Base-by-base conservation (phyloP, 2,888 invertebrate species). In the Cantharis nigra region DNA sequence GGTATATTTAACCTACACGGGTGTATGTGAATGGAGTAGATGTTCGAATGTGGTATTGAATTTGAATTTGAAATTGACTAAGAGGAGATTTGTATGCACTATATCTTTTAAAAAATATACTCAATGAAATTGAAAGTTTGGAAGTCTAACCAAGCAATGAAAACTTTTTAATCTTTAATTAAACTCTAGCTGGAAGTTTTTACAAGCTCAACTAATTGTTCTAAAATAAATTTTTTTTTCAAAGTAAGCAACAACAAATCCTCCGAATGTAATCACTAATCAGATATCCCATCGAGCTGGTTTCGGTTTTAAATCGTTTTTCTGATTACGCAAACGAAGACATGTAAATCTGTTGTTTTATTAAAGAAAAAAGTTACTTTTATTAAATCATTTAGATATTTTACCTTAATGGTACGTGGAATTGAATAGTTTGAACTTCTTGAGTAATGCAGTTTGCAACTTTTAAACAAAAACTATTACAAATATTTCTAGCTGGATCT, bases 21-120 rank as follows among this genome's bases (percentile, higher is more conserved):
- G 28, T 63, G 70, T 69, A 18, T 74, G 70, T 74, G 69, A 74
- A 74, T 67, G 67, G 65, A 71, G 65, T 64, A 71, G 62, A 30
- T 71, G 28, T 65, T 75, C 71, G 71, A 62, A 71, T 71, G 65
- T 69, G 67, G 64, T 20, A 64, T 33, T 28, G 64, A 63, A 75
- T 75, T 75, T 75, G 62, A 71, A 75, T 75, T 71, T 75, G 28
- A 62, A 67, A 75, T 75, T 71, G 49, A 49, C n/a, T 49, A 49
- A 49, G 49, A 49, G 11, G n/a, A n/a, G 49, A 49, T 49, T 49
- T n/a, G 49, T 49, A 49, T 49, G n/a, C 16, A 16, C 16, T 13
- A 49, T 49, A 49, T n/a, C 49, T 49, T n/a, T 49, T 7, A n/a
- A n/a, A 49, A 49, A 49, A n/a, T 49, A 5, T 49, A 49, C n/a